Evolutionary conservation across 2,113 vertebrate genomes (phyloP), one percentile per base, ranked within the genome.

Genomic region (Nothocercus nigrocapillus): DNA sequence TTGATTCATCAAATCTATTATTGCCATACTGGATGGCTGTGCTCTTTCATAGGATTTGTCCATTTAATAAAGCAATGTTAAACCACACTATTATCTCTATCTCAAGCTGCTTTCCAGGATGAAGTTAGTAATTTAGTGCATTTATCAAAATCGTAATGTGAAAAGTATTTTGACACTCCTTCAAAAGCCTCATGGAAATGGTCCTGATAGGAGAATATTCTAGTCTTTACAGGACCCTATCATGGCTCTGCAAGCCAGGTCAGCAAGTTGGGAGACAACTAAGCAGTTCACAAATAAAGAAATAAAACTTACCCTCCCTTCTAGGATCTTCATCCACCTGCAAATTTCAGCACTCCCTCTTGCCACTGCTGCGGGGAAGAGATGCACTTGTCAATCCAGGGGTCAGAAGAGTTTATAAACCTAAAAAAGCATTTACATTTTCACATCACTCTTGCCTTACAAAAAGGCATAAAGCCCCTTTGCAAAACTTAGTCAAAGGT

Each of bases 141-240:
- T 70, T 81, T 81, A 78, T 74, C 49, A 85, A 75, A 75, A 53
- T 25, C 1, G 36, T 45, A 30, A 7, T 0, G 4, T 27, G 44
- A 56, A 89, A 25, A 32, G 3, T 83, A 62, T 74, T 53, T 12
- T 88, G 19, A 8, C 36, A 45, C 10, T 66, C 21, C 13, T 19
- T 38, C 1, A 28, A 5, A 44, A 75, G 4, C 19, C 61, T 94
- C 51, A 75, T 47, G 13, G 10, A 61, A 72, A n/a, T 47, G 70
- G 0, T 36, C 40, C 49, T 45, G 12, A 21, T 21, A 85, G 6
- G 4, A 82, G 3, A 13, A 76, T 0, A 1, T 32, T 40, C 47
- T 36, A 40, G 44, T 67, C 13, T 40, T 70, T n/a, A 70, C 11
- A 34, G 4, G 1, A 32, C 36, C 69, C 32, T 21, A 83, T 25